A percentile compares a stretch with the other conserved stretches of the same genome.
Conservation (phyloP, 2,888 invertebrate species). For the Leucoma salicis region DNA sequence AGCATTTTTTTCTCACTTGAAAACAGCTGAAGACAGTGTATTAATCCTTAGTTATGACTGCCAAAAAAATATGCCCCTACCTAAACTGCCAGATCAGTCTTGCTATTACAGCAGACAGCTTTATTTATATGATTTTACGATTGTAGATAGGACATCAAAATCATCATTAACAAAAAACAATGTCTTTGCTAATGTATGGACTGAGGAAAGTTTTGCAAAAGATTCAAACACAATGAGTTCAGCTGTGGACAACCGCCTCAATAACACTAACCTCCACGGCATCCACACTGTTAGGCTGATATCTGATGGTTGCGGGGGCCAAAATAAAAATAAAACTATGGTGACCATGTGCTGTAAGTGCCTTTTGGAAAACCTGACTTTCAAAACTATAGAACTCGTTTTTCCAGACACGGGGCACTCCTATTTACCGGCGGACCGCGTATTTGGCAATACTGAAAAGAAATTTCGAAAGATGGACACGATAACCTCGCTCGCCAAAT, state of each 20-base stretch:
- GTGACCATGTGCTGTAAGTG: conserved; percentile 11
- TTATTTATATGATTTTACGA: conserved; percentile 2
- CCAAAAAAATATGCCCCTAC: conserved; percentile 2
- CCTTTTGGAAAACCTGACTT: conserved; percentile 3
- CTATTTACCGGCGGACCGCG: conserved; percentile 10
- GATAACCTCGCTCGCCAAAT: background rate
- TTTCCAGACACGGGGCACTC: conserved; percentile 13
- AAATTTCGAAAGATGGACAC: background rate
- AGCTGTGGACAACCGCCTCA: conserved; percentile 7
- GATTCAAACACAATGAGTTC: conserved; percentile 8
- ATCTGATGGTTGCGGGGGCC: conserved; percentile 16
- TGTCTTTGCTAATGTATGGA: conserved; percentile 9
- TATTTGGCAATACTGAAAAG: conserved; percentile 8
- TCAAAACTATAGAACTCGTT: conserved; percentile 8
- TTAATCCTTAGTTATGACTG: conserved; percentile 4
- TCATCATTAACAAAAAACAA: conserved; percentile 7
- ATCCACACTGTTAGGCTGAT: conserved; percentile 7
- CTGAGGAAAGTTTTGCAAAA: conserved; percentile 3
- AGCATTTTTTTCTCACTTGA: conserved; percentile 4
- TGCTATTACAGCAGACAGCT: conserved; percentile 6
- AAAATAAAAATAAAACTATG: conserved; percentile 18
- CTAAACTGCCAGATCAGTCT: conserved; percentile 5
- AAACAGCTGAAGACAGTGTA: background rate
- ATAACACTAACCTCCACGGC: conserved; percentile 1
- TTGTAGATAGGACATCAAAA: conserved; percentile 7